Base-by-base conservation (phyloP, 2,113 vertebrate species). In the Paraplagusia blochii region DNA sequence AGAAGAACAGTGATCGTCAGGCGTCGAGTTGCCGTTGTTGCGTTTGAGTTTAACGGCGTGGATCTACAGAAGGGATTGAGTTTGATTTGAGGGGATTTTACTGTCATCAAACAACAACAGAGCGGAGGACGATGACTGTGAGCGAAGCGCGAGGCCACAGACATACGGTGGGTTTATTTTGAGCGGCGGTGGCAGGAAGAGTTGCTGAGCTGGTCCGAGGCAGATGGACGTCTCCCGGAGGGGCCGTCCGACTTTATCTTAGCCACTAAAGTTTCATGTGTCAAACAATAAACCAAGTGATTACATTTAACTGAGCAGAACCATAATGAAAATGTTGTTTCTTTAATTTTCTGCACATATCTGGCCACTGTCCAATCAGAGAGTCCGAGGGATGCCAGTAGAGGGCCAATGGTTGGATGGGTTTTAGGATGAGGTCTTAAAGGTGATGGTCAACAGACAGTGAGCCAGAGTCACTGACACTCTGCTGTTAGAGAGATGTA, bases 401-500 rank as follows among this genome's bases (percentile, higher is more conserved):
- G 22, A 4, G 22, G 22, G 22, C 22, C 22, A 29, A 29, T 29
- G 22, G 6, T 29, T 29, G 22, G 22, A 29, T 29, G 22, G 6
- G 22, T 29, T 29, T 29, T 29, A 29, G 22, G 6, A 29, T 6
- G 22, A 29, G 22, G 22, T 29, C 22, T n/a, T n/a, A n/a, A n/a
- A n/a, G 6, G 22, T 93, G 92, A 93, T 95, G 93, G 93, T 96
- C 94, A 95, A 94, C 91, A 92, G 90, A 92, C 93, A 92, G 92
- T 92, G 90, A 92, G 94, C 86, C 87, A 90, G 90, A 92, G 92
- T 93, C 94, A 92, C 92, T 93, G n/a, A n/a, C n/a, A n/a, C n/a
- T n/a, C n/a, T n/a, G n/a, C n/a, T n/a, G n/a, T n/a, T n/a, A n/a
- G n/a, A n/a, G n/a, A n/a, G n/a, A n/a, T n/a, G n/a, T 89, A 92